Evolutionary conservation across 2,797 vertebrate species (phyloP).

Genomic region (Hemibagrus guttatus): DNA sequence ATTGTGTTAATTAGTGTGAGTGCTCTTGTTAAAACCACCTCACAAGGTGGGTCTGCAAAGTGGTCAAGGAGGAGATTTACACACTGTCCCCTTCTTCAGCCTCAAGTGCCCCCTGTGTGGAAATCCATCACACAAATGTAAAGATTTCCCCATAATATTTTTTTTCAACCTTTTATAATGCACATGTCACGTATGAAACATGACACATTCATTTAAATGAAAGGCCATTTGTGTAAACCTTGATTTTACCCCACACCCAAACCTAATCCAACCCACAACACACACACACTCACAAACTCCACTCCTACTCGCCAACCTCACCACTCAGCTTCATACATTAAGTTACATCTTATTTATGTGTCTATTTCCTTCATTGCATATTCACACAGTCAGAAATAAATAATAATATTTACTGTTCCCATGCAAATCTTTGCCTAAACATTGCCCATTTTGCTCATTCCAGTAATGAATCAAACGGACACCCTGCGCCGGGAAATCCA

Average conservation of each 20-base stretch:
- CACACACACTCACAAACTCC: slow-evolving; percentile 58
- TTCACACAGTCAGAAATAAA: slow-evolving; percentile 77
- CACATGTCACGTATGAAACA: slow-evolving; percentile 49
- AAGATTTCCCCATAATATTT: slow-evolving; percentile 45
- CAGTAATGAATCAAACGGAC: slow-evolving; percentile 99
- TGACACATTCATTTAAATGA: slow-evolving; percentile 51
- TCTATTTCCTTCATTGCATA: slow-evolving; percentile 72
- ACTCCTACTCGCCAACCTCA: slow-evolving; percentile 40
- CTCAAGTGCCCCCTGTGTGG: slow-evolving; percentile 38
- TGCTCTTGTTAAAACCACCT: slow-evolving; percentile 56
- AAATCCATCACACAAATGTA: slow-evolving; percentile 55
- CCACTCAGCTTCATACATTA: slow-evolving; percentile 58
- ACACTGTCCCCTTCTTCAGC: slow-evolving; percentile 35
- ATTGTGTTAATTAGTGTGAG: slow-evolving; percentile 61
- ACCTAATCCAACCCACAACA: background rate
- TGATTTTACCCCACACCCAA: slow-evolving; percentile 24
- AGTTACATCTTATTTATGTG: slow-evolving; percentile 59
- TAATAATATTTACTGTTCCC: slow-evolving; percentile 83
- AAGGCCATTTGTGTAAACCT: slow-evolving; percentile 50
- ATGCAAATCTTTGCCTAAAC: slow-evolving; percentile 89
- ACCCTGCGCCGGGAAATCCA: slow-evolving; percentile 93
- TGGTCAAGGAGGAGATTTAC: slow-evolving; percentile 58
- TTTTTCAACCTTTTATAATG: slow-evolving; percentile 41
- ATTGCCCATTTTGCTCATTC: slow-evolving; percentile 94
- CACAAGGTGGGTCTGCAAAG: slow-evolving; percentile 51